Base-by-base conservation (phyloP, 1,140 invertebrate genomes). In the Drosophila baimaii region DNA sequence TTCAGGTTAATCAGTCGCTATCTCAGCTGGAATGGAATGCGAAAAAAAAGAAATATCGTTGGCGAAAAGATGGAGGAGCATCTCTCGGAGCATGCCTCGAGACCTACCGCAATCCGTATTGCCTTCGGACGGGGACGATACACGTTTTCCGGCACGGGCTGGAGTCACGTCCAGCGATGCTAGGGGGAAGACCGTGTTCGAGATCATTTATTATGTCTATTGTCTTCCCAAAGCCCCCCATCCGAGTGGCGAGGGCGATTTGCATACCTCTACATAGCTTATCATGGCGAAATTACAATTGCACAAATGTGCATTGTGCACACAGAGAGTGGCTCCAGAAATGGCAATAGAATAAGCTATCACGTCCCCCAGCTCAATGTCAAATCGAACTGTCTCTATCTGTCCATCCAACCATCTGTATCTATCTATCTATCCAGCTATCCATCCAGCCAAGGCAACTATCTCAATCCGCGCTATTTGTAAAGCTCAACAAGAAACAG, bases 351-450 rank as follows among this genome's bases (percentile, higher is more conserved):
- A 44, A 44, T 33, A 49, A 72, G 70, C 70, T 74, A 74, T 74
- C 82, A 88, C 83, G 82, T 88, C 61, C 69, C 69, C 75, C 63
- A 54, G 74, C 75, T 79, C 74, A 85, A 85, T 85, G 82, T 88
- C 82, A 85, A 88, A 80, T 54, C 52, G 49, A 79, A 59, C 63
- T 71, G 63, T 63, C 82, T 86, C 79, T 76, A 88, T 88, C 79
- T 79, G 54, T 77, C 75, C 59, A 69, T 64, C 63, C 55, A 59
- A 51, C 70, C 44, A 49, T 56, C 51, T 54, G 17, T 15, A 37
- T 55, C 49, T 46, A 65, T 29, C 61, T 27, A 70, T n/a, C 56
- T 46, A 17, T 58, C 44, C 25, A 70, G 12, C 56, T 46, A 17
- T 58, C 44, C 25, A 58, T 47, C 29, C 65, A 47, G 29, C 35